These are phyloP conservation scores for Callopanchax toddi DNA, from an alignment of 2,113 vertebrate genomes.

Conservation along the genomic window DNA sequence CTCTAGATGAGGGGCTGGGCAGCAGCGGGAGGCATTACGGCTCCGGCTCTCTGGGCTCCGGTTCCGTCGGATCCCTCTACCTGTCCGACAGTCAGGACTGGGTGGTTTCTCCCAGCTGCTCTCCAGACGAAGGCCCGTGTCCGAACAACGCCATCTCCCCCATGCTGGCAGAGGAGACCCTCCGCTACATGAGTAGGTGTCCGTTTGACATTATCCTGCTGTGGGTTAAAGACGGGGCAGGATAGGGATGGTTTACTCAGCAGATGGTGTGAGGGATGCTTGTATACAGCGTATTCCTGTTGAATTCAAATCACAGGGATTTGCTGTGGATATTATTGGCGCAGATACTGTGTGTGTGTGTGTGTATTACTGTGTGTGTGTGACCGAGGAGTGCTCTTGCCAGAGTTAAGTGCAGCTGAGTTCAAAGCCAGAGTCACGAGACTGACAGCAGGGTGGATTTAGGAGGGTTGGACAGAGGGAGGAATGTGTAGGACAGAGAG, in stretches of 20 bases:
- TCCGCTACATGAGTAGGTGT: slow-evolving; percentile 93
- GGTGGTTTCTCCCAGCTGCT: slow-evolving; percentile 75
- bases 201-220: background rate
- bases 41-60: slow-evolving; percentile 65
- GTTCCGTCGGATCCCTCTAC: slow-evolving; percentile 81
- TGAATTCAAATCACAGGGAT: slow-evolving; percentile 33
- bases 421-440: slow-evolving; percentile 59
- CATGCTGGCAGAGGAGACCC: slow-evolving; percentile 85
- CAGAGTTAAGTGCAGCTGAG: slow-evolving; percentile 53
- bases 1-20: slow-evolving; percentile 83
- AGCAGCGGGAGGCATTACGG: slow-evolving; percentile 71
- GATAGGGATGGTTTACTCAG: background rate
- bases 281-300: slow-evolving; percentile 14
- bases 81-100: slow-evolving; percentile 91
- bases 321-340: slow-evolving; percentile 30
- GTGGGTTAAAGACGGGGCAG: too few species aligned
- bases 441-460: slow-evolving; percentile 21
- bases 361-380: background rate
- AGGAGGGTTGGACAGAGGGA: slow-evolving; percentile 15
- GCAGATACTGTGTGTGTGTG: background rate
- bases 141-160: slow-evolving; percentile 78
- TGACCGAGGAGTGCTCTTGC: slow-evolving; percentile 41
- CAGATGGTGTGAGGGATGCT: slow-evolving; percentile 52
- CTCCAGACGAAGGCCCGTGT: slow-evolving; percentile 66
- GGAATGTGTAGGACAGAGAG: background rate